phyloP scores from a whole-genome alignment of 1,140 invertebrate species.

The Doryteuthis pealeii region DNA sequence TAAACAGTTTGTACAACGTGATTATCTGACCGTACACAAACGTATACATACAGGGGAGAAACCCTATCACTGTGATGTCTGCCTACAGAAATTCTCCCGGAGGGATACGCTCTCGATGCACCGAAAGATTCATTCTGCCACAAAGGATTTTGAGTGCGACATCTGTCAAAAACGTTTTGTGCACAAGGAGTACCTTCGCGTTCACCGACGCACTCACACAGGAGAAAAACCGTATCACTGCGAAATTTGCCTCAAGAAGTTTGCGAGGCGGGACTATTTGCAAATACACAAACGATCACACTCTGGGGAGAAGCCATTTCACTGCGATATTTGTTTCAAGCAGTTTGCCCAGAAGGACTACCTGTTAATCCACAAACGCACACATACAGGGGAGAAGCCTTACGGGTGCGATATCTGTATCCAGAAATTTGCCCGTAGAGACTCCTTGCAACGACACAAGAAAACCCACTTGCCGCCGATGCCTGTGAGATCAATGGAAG shows the following conservation, averaged over 20 bases:
- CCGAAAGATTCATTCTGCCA: conserved; percentile 50
- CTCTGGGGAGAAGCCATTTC: conserved; percentile 31
- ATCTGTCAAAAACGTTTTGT: conserved; percentile 51
- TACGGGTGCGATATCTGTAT: conserved; percentile 46
- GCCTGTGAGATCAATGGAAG: neutral
- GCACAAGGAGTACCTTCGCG: conserved; percentile 58
- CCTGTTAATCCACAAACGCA: conserved; percentile 35
- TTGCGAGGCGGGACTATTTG: conserved; percentile 48
- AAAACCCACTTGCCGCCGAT: neutral
- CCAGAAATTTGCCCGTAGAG: conserved; percentile 30
- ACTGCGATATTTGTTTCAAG: conserved; percentile 68
- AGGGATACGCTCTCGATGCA: conserved; percentile 27
- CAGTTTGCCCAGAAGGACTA: conserved; percentile 51
- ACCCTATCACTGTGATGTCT: conserved; percentile 21
- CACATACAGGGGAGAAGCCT: conserved; percentile 60
- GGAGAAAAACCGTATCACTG: conserved; percentile 53
- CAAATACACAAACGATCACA: conserved; percentile 27
- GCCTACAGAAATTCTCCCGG: conserved; percentile 22
- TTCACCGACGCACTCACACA: conserved; percentile 61
- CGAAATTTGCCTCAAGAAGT: conserved; percentile 20
- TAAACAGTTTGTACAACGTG: conserved; percentile 58
- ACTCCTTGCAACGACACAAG: conserved; percentile 26
- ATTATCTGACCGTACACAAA: conserved; percentile 72
- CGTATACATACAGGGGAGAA: conserved; percentile 57
- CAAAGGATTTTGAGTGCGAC: conserved; percentile 58